Percentiles rank a stretch among this genome's conserved stretches.
Evolutionary conservation across 1,140 invertebrate genomes (phyloP).

Genomic region (Drosophila parabipectinata): DNA sequence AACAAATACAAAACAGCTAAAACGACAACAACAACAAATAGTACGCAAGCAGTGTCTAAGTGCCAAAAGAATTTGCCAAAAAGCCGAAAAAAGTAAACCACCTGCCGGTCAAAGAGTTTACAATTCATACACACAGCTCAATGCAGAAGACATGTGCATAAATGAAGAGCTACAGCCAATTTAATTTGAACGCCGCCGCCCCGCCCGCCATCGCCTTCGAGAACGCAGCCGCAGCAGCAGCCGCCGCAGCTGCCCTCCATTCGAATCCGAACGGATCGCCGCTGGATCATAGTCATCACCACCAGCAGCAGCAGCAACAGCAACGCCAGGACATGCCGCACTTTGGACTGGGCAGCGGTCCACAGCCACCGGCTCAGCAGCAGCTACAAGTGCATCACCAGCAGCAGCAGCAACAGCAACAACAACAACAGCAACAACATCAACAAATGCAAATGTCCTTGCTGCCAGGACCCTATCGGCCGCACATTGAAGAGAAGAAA

Average conservation of each 20-base stretch:
- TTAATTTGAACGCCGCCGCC: conserved; percentile 78
- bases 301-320: conserved; percentile 35
- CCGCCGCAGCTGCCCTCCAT: conserved; percentile 46
- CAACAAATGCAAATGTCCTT: conserved; percentile 78
- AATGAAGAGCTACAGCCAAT: conserved; percentile 81
- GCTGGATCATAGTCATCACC: conserved; percentile 27
- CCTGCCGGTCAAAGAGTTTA: conserved; percentile 15
- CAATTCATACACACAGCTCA: conserved; percentile 38
- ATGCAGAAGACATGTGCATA: conserved; percentile 70
- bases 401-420: conserved; percentile 69
- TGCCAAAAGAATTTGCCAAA: conserved; percentile 75
- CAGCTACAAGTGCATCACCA: conserved; percentile 67
- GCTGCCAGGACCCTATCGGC: conserved; percentile 82
- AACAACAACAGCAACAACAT: conserved; percentile 68
- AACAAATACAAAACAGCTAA: conserved; percentile 46
- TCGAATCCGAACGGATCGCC: conserved; percentile 35
- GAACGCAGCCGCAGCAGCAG: conserved; percentile 58
- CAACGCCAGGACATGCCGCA: conserved; percentile 80
- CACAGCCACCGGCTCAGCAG: conserved; percentile 84
- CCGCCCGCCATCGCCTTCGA: conserved; percentile 73
- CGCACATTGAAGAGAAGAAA: conserved; percentile 89
- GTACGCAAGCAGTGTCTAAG: conserved; percentile 68
- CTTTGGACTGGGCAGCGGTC: conserved; percentile 74
- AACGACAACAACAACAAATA: conserved; percentile 44
- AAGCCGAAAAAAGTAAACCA: conserved; percentile 12